phyloP scores from a whole-genome alignment of 2,113 vertebrate species.

The Hyaena hyaena region DNA sequence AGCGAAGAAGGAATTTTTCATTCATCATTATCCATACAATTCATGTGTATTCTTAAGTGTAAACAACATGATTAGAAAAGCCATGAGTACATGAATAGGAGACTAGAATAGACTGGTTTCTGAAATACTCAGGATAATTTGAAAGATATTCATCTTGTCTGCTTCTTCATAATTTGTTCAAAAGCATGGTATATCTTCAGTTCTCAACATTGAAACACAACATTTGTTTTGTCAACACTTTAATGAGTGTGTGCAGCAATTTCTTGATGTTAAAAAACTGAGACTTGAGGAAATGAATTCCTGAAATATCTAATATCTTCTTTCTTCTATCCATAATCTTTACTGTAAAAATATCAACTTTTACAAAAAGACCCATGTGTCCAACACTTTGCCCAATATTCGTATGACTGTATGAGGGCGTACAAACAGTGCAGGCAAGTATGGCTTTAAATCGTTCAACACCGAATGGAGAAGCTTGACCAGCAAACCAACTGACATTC shows the following conservation, averaged over 20 bases:
- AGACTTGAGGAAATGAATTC: neutral
- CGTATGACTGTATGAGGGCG: neutral
- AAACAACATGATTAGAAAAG: neutral
- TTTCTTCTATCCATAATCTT: neutral
- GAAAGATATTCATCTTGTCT: neutral
- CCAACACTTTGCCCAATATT: neutral
- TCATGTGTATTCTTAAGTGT: neutral
- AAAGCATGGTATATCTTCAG: neutral
- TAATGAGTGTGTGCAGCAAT: neutral
- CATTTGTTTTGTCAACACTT: neutral
- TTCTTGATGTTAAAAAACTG: slow-evolving; percentile 36
- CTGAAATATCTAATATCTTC: slow-evolving; percentile 10
- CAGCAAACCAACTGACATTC: neutral
- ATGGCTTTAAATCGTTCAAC: neutral
- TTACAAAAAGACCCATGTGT: neutral
- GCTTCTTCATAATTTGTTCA: neutral
- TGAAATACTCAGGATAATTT: slow-evolving; percentile 14
- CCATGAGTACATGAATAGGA: neutral
- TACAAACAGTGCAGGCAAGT: neutral
- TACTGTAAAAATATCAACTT: neutral
- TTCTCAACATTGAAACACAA: neutral
- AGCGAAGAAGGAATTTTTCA: neutral
- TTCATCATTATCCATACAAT: neutral
- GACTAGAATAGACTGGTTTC: neutral
- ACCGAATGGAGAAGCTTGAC: neutral